Conservation (phyloP, 2,888 invertebrate species). For the Furcula furcula region DNA sequence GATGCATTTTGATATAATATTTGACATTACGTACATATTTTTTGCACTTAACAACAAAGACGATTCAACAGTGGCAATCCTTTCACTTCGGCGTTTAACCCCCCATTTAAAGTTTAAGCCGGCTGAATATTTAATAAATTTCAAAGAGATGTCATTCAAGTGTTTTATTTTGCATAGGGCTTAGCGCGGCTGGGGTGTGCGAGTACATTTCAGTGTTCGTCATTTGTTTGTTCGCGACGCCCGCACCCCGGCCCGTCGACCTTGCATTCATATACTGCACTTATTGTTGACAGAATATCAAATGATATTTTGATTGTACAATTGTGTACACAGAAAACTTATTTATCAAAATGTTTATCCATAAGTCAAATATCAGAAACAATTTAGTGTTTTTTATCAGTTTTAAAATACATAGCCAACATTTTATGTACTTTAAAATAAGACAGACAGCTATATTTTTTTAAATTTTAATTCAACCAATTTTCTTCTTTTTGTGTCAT, state of each 20-base stretch:
- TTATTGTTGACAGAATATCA: conserved; percentile 72
- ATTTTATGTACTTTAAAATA: too few relatives aligned
- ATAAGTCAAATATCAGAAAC: not conserved
- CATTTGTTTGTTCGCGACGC: conserved; percentile 67
- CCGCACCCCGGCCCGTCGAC: conserved; percentile 31
- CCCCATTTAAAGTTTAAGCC: conserved; percentile 71
- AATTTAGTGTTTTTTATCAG: too few relatives aligned
- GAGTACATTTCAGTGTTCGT: conserved; percentile 80
- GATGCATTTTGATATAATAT: too few relatives aligned
- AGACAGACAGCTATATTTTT: too few relatives aligned
- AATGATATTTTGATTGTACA: conserved; percentile 62
- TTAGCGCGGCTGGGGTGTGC: conserved; percentile 63
- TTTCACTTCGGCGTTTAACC: conserved; percentile 76
- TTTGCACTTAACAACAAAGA: conserved; percentile 10
- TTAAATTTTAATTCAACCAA: too few relatives aligned
- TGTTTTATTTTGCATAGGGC: conserved; percentile 81
- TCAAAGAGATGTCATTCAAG: conserved; percentile 80
- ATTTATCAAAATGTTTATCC: not conserved
- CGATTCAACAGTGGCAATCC: conserved; percentile 50
- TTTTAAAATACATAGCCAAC: too few relatives aligned
- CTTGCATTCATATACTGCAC: conserved; percentile 50
- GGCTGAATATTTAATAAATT: conserved; percentile 80
- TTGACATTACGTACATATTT: too few relatives aligned
- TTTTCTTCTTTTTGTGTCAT: too few relatives aligned
- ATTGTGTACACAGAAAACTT: conserved; percentile 20